A percentile compares a stretch with the other conserved stretches of the same genome.
phyloP scores from a whole-genome alignment of 2,113 vertebrate genomes.

The Fukomys damarensis region DNA sequence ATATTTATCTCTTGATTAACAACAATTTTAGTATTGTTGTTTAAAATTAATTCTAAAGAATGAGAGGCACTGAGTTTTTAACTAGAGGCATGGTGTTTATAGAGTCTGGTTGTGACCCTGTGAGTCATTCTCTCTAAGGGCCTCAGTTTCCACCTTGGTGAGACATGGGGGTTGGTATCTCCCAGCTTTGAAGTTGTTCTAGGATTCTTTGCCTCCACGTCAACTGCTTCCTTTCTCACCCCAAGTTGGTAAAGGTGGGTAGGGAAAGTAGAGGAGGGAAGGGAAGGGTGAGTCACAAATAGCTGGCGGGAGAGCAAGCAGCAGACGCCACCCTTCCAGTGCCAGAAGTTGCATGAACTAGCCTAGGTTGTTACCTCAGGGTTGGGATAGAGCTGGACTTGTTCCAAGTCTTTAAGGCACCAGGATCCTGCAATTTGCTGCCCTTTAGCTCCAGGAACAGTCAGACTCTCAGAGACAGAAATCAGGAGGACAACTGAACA shows the following conservation, averaged over 20 bases:
- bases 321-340: constrained; percentile 73
- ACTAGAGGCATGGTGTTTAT: not conserved
- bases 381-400: constrained; percentile 53
- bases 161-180: constrained; percentile 5
- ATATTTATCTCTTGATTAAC: constrained; percentile 16
- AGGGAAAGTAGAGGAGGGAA: constrained; percentile 66
- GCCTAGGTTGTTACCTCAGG: constrained; percentile 74
- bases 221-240: constrained; percentile 53
- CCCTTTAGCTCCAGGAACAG: not conserved
- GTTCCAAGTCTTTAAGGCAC: constrained; percentile 9
- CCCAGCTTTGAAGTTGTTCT: not conserved
- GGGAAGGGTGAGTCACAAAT: constrained; percentile 76
- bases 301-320: constrained; percentile 14
- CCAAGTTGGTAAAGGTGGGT: constrained; percentile 41
- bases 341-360: constrained; percentile 69
- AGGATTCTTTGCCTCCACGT: constrained; percentile 52
- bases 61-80: not conserved
- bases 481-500: not conserved
- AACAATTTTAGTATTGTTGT: constrained; percentile 38
- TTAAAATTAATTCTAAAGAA: constrained; percentile 59
- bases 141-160: constrained; percentile 28
- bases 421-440: not conserved
- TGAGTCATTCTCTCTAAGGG: not conserved
- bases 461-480: not conserved
- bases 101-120: not conserved